A percentile compares a stretch with the other conserved stretches of the same genome.
These are phyloP conservation scores for Astreopora myriophthalma DNA, from an alignment of 64 coral and sea anemone genomes.

Conservation along the genomic window DNA sequence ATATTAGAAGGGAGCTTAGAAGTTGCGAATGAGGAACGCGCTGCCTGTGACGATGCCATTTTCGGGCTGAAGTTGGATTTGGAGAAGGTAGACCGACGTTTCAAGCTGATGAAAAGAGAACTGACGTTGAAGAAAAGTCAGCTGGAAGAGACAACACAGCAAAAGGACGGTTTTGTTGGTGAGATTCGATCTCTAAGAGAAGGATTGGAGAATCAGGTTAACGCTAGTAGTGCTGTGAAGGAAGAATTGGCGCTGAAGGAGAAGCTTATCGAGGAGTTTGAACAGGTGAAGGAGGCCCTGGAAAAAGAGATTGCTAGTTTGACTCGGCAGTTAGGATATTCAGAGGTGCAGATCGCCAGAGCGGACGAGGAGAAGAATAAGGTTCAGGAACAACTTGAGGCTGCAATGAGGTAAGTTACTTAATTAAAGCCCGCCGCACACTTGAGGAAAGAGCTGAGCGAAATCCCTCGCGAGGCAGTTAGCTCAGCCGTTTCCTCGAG, in stretches of 20 bases:
- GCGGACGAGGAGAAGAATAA: slow-evolving; percentile 43
- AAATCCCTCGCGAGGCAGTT: too few species aligned
- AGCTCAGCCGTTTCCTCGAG: too few species aligned
- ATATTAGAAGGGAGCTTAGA: slow-evolving; percentile 41
- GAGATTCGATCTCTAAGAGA: slow-evolving; percentile 64
- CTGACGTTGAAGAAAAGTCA: slow-evolving; percentile 62
- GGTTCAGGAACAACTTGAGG: slow-evolving; percentile 68
- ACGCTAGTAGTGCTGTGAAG: slow-evolving; percentile 29
- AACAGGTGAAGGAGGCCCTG: slow-evolving; percentile 40
- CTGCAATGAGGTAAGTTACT: slow-evolving; percentile 64
- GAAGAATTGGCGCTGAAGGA: slow-evolving; percentile 68
- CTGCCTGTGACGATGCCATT: slow-evolving; percentile 78
- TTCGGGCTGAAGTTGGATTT: slow-evolving; percentile 72
- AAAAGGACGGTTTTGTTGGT: slow-evolving; percentile 53
- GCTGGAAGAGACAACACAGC: slow-evolving; percentile 68
- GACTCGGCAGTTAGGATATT: slow-evolving; percentile 26
- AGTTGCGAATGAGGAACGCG: slow-evolving; percentile 75
- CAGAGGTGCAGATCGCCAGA: slow-evolving; percentile 19
- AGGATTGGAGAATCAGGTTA: slow-evolving; percentile 56
- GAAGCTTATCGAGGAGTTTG: slow-evolving; percentile 30
- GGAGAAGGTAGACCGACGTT: slow-evolving; percentile 88
- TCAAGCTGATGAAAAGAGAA: slow-evolving; percentile 91
- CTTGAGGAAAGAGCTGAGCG: too few species aligned
- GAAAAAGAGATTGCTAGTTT: slow-evolving; percentile 46
- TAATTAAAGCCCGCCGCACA: too few species aligned